A percentile compares a stretch with the other conserved stretches of the same genome.
Evolutionary conservation across 2,113 vertebrate genomes (phyloP).

Genomic region (Crotalus tigris): DNA sequence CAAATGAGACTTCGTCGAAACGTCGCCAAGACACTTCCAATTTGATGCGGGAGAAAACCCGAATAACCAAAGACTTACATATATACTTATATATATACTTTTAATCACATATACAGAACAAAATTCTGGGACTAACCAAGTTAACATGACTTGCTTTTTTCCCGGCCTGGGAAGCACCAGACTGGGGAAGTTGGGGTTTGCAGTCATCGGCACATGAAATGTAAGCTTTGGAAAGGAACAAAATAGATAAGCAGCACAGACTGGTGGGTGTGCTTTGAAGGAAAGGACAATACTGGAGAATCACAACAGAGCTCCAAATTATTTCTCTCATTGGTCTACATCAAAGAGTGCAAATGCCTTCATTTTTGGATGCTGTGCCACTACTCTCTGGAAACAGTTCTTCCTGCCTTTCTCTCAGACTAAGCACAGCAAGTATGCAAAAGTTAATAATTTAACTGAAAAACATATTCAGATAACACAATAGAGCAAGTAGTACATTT

Average conservation of each 20-base stretch:
- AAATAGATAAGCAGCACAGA: neutral
- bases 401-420: conserved; percentile 39
- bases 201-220: conserved; percentile 38
- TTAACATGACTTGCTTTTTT: conserved; percentile 11
- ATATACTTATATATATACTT: neutral
- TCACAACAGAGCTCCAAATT: conserved; percentile 3
- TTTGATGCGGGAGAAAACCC: too few species aligned
- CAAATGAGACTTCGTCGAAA: too few species aligned
- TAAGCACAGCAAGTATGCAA: conserved; percentile 55
- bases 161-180: neutral
- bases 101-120: conserved; percentile 69
- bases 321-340: neutral
- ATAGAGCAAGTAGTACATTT: conserved; percentile 48
- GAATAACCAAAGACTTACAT: too few species aligned
- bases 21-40: too few species aligned
- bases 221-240: conserved; percentile 32
- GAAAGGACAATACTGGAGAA: conserved; percentile 33
- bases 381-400: conserved; percentile 16
- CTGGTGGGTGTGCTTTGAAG: neutral
- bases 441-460: conserved; percentile 45
- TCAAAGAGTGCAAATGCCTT: conserved; percentile 34
- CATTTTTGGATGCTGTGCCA: conserved; percentile 8
- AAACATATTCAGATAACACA: conserved; percentile 49
- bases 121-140: conserved; percentile 41
- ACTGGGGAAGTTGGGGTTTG: neutral